A percentile compares a stretch with the other conserved stretches of the same genome.
Evolutionary conservation across 2,888 invertebrate species (phyloP).

Genomic region (Tachina fera): DNA sequence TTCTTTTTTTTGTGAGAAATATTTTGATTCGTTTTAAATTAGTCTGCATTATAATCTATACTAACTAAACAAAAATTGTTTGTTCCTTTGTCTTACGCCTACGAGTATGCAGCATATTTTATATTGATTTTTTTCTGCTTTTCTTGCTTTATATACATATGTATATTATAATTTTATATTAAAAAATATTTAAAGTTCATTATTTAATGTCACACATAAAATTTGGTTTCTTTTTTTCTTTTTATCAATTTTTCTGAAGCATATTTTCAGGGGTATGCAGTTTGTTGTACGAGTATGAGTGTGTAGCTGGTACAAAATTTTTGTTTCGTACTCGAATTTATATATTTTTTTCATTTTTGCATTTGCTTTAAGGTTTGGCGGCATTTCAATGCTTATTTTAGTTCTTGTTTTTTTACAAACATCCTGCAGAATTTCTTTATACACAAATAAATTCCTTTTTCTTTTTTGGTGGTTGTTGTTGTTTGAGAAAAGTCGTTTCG

Average conservation of each 20-base stretch:
- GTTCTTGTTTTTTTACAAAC: neutral
- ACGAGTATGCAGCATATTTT: neutral
- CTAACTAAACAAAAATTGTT: neutral
- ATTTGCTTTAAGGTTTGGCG: neutral
- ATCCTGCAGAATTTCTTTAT: neutral
- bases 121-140: neutral
- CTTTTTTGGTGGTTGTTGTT: neutral
- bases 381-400: neutral
- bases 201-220: neutral
- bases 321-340: neutral
- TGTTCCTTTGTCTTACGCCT: neutral
- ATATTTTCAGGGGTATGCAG: neutral
- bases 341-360: neutral
- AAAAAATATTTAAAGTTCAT: constrained; percentile 6
- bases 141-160: neutral
- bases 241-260: neutral
- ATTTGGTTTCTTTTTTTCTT: neutral
- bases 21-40: neutral
- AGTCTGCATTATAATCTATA: neutral
- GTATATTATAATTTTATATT: constrained; percentile 9
- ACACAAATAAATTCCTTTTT: neutral
- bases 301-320: neutral
- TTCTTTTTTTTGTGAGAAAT: neutral
- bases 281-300: neutral
- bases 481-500: neutral